Evolutionary conservation across 2,888 invertebrate species (phyloP).

Genomic region (Blera fallax): DNA sequence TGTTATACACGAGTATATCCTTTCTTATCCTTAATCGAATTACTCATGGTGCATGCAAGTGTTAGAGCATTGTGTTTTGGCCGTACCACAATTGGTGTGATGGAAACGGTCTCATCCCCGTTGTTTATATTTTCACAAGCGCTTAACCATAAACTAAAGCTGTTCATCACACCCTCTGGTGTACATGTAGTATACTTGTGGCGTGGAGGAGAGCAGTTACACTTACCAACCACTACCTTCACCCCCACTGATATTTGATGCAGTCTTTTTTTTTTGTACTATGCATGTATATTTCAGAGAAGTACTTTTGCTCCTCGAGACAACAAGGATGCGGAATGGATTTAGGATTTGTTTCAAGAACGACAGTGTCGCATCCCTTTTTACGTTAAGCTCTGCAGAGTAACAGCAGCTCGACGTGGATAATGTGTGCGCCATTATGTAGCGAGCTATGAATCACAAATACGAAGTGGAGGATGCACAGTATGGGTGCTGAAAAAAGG

Average conservation of each 20-base stretch:
- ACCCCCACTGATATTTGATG: conserved; percentile 64
- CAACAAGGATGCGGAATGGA: conserved; percentile 61
- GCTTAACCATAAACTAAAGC: conserved; percentile 66
- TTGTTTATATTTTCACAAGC: conserved; percentile 69
- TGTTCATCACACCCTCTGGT: conserved; percentile 60
- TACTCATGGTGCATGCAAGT: conserved; percentile 62
- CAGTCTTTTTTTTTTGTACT: conserved; percentile 22
- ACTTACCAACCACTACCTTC: conserved; percentile 18
- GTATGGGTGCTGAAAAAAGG: conserved; percentile 5
- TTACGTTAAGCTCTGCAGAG: conserved; percentile 54
- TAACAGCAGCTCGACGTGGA: conserved; percentile 42
- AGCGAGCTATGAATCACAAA: conserved; percentile 36
- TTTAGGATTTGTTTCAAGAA: conserved; percentile 68
- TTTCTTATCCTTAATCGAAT: conserved; percentile 72
- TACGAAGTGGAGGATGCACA: background rate
- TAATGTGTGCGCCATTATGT: conserved; percentile 52
- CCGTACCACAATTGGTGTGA: conserved; percentile 44
- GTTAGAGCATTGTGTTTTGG: conserved; percentile 49
- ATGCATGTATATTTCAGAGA: conserved; percentile 15
- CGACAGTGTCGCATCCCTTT: conserved; percentile 68
- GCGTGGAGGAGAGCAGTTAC: conserved; percentile 23
- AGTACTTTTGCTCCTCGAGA: conserved; percentile 52
- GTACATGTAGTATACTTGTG: conserved; percentile 8
- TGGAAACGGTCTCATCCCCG: conserved; percentile 39
- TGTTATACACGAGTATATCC: no score